phyloP scores from a whole-genome alignment of 2,888 invertebrate species.

The Axea sp. region DNA sequence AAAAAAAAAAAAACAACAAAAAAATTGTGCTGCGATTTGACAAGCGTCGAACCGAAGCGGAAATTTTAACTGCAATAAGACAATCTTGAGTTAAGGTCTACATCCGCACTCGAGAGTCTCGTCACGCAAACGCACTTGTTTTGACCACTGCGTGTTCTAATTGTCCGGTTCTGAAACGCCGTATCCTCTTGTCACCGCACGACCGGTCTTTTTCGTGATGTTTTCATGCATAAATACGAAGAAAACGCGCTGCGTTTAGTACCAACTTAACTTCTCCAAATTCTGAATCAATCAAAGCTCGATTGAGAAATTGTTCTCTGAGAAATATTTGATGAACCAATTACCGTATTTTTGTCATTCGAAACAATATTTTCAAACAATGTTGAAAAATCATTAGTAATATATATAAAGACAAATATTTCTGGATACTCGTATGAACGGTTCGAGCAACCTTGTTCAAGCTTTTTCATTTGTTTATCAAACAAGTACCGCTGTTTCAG shows the following conservation, averaged over 20 bases:
- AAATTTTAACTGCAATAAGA: constrained; percentile 26
- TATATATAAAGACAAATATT: no score
- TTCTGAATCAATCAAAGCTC: no score
- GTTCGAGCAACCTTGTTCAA: no score
- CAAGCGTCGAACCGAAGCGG: constrained; percentile 10
- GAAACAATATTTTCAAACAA: no score
- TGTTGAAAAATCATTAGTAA: no score
- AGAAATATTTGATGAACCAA: no score
- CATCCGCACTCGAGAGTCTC: constrained; percentile 28
- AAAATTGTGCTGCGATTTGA: constrained; percentile 2
- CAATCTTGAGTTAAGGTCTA: constrained; percentile 9
- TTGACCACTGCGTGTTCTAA: constrained; percentile 35
- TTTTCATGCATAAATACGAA: constrained; percentile 12
- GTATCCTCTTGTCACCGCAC: constrained; percentile 42
- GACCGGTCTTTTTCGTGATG: constrained; percentile 31
- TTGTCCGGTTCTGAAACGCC: constrained; percentile 31
- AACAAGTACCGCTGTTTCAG: no score
- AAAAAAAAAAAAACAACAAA: no score
- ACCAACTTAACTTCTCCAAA: not conserved
- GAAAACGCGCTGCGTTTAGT: constrained; percentile 1
- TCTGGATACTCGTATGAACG: no score
- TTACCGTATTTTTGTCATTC: no score
- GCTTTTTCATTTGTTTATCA: no score
- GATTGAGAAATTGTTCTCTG: no score
- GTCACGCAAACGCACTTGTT: constrained; percentile 40